These are phyloP conservation scores for Ceratosolen fusciceps DNA, from an alignment of 1,140 invertebrate species.

Conservation along the genomic window DNA sequence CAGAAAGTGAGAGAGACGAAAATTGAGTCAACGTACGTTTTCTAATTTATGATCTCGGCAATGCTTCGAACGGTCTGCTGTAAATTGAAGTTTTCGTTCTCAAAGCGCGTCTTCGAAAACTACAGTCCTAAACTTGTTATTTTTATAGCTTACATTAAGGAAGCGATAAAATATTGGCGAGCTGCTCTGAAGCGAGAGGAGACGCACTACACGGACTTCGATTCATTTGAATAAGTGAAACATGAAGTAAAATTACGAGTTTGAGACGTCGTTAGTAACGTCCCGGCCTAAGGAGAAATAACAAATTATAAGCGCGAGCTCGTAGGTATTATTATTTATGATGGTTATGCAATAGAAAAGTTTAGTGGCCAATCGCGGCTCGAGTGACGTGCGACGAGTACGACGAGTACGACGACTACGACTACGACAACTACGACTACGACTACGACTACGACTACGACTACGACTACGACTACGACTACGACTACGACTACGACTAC, in stretches of 20 bases:
- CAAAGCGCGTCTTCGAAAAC: not conserved
- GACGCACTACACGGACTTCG: not conserved
- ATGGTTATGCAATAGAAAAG: constrained; percentile 13
- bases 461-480: too few species aligned
- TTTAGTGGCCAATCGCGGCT: not conserved
- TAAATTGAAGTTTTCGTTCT: not conserved
- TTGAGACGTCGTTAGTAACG: not conserved
- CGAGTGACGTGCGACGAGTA: not conserved
- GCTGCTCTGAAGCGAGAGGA: not conserved
- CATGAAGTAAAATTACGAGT: not conserved
- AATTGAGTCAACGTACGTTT: not conserved
- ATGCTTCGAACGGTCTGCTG: not conserved
- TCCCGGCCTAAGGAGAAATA: not conserved
- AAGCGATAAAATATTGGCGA: not conserved
- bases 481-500: too few species aligned
- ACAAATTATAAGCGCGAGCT: not conserved
- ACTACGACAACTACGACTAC: too few species aligned
- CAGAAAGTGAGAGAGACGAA: too few species aligned
- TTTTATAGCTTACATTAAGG: not conserved
- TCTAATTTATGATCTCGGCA: not conserved
- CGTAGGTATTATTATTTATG: not conserved
- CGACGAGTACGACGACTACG: too few species aligned
- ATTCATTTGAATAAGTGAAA: not conserved
- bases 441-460: too few species aligned
- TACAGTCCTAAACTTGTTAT: not conserved